Conservation (phyloP, 2,888 invertebrate genomes). For the Elegia similella region DNA sequence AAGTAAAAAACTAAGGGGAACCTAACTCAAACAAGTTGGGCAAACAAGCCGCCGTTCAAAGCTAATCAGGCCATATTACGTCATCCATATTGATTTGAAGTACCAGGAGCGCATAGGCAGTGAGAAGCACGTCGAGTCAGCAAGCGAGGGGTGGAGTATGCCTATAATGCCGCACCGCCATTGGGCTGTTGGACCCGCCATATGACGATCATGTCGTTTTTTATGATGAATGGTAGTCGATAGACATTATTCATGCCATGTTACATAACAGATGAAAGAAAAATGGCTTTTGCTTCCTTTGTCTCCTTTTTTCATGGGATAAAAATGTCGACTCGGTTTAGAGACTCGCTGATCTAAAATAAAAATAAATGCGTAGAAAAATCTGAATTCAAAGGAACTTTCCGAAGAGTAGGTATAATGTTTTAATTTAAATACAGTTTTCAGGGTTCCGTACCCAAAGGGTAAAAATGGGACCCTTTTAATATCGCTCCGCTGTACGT, state of each 20-base stretch:
- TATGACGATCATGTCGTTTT: constrained; percentile 4
- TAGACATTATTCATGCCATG: background rate
- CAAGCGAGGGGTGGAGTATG: constrained; percentile 15
- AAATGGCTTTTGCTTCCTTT: background rate
- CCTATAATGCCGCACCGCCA: constrained; percentile 1
- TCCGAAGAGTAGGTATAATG: no score
- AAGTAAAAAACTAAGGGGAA: background rate
- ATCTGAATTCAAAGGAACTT: no score
- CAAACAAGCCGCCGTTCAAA: background rate
- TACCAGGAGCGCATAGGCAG: constrained; percentile 49
- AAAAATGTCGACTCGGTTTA: background rate
- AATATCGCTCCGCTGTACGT: no score
- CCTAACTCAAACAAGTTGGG: background rate
- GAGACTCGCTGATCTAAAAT: no score
- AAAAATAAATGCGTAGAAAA: no score
- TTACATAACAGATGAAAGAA: background rate
- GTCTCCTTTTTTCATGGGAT: background rate
- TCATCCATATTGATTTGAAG: constrained; percentile 39
- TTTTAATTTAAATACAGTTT: no score
- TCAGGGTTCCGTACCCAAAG: no score
- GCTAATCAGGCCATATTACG: constrained; percentile 33
- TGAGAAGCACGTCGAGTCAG: constrained; percentile 32
- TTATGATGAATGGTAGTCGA: constrained; percentile 1
- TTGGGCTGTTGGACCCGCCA: constrained; percentile 1
- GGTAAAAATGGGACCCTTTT: no score